Conservation (phyloP, 2,888 invertebrate genomes). For the Andrena haemorrhoa region DNA sequence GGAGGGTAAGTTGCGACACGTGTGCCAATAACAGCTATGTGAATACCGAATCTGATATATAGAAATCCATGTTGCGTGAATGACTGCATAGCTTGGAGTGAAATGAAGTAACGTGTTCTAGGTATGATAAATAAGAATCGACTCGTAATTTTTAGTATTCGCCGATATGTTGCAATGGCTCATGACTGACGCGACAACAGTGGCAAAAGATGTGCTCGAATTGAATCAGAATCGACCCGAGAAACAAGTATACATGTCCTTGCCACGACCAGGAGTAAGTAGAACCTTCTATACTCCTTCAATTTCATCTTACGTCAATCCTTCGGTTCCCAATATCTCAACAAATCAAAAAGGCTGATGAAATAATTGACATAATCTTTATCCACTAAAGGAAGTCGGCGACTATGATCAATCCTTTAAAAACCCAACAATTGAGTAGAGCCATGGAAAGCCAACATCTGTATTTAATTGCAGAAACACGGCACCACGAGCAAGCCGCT, state of each 20-base stretch:
- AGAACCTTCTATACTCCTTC: background rate
- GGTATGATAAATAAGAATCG: background rate
- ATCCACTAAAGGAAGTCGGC: no score
- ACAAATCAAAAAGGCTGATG: no score
- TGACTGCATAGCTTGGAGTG: background rate
- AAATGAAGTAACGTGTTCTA: background rate
- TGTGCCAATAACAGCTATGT: background rate
- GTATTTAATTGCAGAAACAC: slow-evolving; percentile 92
- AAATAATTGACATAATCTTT: no score
- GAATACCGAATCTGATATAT: background rate
- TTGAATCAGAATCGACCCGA: slow-evolving; percentile 89
- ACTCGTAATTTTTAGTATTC: slow-evolving; percentile 87
- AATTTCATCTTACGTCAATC: background rate
- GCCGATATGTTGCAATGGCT: slow-evolving; percentile 98
- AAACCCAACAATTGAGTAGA: no score
- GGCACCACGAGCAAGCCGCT: slow-evolving; percentile 97
- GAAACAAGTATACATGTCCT: slow-evolving; percentile 95
- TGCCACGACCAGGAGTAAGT: slow-evolving; percentile 97
- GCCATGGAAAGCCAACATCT: no score
- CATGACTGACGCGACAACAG: slow-evolving; percentile 95
- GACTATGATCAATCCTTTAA: background rate
- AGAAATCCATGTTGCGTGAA: background rate
- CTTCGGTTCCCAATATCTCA: background rate
- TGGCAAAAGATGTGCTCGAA: slow-evolving; percentile 95
- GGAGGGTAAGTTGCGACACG: slow-evolving; percentile 86